A percentile compares a stretch with the other conserved stretches of the same genome.
Conservation (phyloP, 2,113 vertebrate genomes). For the Campylomormyrus numenius region DNA sequence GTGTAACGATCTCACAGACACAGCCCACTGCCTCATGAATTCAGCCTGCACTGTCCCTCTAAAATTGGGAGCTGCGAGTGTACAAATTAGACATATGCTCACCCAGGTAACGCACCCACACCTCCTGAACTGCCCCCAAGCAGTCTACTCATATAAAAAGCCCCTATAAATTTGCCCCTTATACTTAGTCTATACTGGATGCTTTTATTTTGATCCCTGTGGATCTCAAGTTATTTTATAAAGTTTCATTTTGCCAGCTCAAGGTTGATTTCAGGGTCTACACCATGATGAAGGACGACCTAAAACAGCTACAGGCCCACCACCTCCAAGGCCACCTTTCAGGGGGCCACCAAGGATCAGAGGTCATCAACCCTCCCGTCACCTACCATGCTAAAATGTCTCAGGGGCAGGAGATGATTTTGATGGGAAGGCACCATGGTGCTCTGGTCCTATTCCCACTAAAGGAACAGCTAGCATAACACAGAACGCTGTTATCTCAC, state of each 20-base stretch:
- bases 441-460: background rate
- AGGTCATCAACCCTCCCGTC: background rate
- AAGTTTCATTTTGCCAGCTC: background rate
- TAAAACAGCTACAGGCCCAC: background rate
- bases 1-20: background rate
- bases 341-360: background rate
- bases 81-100: background rate
- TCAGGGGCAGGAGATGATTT: background rate
- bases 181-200: background rate
- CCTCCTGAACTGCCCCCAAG: background rate
- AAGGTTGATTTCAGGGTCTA: background rate
- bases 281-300: background rate
- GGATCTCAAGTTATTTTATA: background rate
- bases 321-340: background rate
- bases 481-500: background rate
- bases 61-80: background rate
- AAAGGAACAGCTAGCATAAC: background rate
- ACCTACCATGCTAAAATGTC: background rate
- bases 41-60: background rate
- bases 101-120: background rate
- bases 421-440: background rate
- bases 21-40: background rate
- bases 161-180: background rate
- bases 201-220: background rate
- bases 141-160: background rate